Evolutionary conservation across 2,888 invertebrate species (phyloP).

Genomic region (Ferrisia virgata): DNA sequence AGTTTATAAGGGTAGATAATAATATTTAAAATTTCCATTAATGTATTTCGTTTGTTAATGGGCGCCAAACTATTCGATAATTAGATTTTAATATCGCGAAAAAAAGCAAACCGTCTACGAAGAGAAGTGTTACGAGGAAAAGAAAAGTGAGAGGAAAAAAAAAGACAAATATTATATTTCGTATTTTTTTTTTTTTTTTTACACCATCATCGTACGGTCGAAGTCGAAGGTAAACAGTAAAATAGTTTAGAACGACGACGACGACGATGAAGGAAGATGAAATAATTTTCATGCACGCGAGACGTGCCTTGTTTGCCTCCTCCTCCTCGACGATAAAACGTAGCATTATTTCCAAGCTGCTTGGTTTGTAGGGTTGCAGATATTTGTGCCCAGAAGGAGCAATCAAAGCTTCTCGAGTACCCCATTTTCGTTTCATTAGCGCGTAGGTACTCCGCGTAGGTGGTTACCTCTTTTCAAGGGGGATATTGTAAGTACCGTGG

Average conservation of each 20-base stretch:
- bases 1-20: constrained; percentile 23
- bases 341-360: constrained; percentile 37
- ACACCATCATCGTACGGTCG: neutral
- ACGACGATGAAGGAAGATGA: neutral
- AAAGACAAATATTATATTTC: neutral
- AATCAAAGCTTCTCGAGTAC: constrained; percentile 39
- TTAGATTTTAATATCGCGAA: constrained; percentile 4
- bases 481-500: neutral
- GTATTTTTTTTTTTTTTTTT: neutral
- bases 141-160: no score
- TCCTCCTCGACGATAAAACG: constrained; percentile 42
- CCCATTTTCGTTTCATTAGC: constrained; percentile 41
- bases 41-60: constrained; percentile 22
- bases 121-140: no score
- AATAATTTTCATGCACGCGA: neutral
- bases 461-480: neutral
- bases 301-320: neutral
- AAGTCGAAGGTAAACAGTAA: neutral
- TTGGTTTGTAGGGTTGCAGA: constrained; percentile 24
- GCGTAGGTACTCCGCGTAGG: neutral
- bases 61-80: neutral
- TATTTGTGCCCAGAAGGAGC: constrained; percentile 41
- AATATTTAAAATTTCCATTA: constrained; percentile 25
- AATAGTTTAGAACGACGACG: no score
- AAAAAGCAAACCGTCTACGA: no score